Evolutionary conservation across 2,888 invertebrate genomes (phyloP).

Genomic region (Apotomis capreana): DNA sequence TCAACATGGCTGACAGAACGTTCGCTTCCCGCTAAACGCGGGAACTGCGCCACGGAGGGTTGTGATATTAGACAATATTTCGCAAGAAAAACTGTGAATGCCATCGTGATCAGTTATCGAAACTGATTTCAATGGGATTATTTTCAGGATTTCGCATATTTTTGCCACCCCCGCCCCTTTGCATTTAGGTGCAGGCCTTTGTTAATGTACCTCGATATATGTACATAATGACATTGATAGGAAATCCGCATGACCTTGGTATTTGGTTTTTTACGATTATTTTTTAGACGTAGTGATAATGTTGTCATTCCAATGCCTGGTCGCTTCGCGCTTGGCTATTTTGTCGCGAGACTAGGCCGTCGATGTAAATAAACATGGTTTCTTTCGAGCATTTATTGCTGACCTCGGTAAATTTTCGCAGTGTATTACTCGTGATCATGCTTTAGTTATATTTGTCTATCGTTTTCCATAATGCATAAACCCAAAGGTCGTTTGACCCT

Average conservation of each 20-base stretch:
- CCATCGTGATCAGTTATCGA: constrained; percentile 78
- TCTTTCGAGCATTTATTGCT: constrained; percentile 72
- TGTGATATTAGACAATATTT: constrained; percentile 77
- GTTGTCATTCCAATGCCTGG: constrained; percentile 73
- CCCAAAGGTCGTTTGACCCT: constrained; percentile 31
- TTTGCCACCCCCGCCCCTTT: constrained; percentile 83
- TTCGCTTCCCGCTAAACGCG: constrained; percentile 84
- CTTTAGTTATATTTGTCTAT: constrained; percentile 24
- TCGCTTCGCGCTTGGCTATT: constrained; percentile 68
- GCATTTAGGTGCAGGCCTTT: constrained; percentile 83
- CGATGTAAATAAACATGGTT: constrained; percentile 79
- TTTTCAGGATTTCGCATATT: constrained; percentile 76
- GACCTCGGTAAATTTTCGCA: constrained; percentile 56
- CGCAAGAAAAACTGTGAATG: constrained; percentile 75
- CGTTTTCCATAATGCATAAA: constrained; percentile 10
- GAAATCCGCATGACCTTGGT: constrained; percentile 83
- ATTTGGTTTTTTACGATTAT: constrained; percentile 80
- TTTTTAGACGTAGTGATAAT: constrained; percentile 68
- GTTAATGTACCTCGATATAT: constrained; percentile 79
- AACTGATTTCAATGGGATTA: constrained; percentile 78
- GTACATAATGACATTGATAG: constrained; percentile 79
- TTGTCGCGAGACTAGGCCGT: constrained; percentile 67
- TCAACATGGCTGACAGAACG: constrained; percentile 84
- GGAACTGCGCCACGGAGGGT: constrained; percentile 83
- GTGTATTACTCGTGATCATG: not conserved